Evolutionary conservation across 1,140 invertebrate species (phyloP).

Genomic region (Solen grandis): DNA sequence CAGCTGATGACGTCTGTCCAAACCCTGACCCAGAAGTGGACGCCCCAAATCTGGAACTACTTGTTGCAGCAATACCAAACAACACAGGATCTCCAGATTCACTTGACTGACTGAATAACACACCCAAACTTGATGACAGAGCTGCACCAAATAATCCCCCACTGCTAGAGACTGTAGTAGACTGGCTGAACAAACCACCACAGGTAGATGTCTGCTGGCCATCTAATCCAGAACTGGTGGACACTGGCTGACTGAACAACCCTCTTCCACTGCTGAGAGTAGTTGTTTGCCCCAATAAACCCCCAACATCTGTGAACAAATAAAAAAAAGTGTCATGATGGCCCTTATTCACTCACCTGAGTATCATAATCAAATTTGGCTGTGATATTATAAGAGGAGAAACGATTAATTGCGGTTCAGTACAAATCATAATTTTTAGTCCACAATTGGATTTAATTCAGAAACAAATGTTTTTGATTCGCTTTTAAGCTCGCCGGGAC

Average conservation of each 20-base stretch:
- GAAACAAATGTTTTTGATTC: too few relatives aligned
- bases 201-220: constrained; percentile 24
- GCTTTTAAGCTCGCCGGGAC: too few relatives aligned
- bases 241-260: constrained; percentile 44
- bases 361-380: too few relatives aligned
- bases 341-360: too few relatives aligned
- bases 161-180: neutral
- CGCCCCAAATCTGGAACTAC: constrained; percentile 45
- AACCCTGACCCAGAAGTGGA: constrained; percentile 27
- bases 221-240: constrained; percentile 22
- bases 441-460: too few relatives aligned
- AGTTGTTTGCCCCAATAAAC: too few relatives aligned
- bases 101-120: constrained; percentile 43
- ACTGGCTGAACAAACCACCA: constrained; percentile 45
- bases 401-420: too few relatives aligned
- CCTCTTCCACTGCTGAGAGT: too few relatives aligned
- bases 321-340: too few relatives aligned
- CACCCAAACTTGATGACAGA: neutral
- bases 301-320: too few relatives aligned
- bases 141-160: constrained; percentile 30
- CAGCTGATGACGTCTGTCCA: constrained; percentile 47
- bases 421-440: too few relatives aligned
- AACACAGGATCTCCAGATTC: constrained; percentile 14
- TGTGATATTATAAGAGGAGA: too few relatives aligned
- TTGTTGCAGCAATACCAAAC: constrained; percentile 33